Evolutionary conservation across 1,140 invertebrate genomes (phyloP).

Genomic region (Hypothenemus hampei): DNA sequence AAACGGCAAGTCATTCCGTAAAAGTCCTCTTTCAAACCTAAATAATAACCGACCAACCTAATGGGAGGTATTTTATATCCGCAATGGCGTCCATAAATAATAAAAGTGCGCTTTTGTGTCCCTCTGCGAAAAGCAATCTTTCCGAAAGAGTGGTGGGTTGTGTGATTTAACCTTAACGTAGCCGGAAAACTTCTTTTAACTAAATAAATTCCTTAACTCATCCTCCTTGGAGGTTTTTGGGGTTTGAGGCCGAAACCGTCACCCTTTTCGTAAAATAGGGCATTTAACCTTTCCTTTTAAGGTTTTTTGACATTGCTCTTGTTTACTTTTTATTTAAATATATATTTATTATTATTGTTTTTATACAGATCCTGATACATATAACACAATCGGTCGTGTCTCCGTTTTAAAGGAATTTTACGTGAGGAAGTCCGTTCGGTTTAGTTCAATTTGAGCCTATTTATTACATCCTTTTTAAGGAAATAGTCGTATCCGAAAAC

Average conservation of each 20-base stretch:
- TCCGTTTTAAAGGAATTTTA: too few species aligned
- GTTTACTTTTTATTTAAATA: too few species aligned
- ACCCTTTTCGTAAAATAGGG: too few species aligned
- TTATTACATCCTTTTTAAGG: conserved; percentile 20
- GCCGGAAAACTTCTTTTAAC: conserved; percentile 5
- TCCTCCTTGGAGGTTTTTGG: too few species aligned
- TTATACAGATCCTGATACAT: too few species aligned
- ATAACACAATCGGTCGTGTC: too few species aligned
- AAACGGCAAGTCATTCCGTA: conserved; percentile 3
- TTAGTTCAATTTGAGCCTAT: conserved; percentile 16
- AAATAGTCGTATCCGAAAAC: conserved; percentile 16
- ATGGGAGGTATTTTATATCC: conserved; percentile 6
- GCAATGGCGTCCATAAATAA: conserved; percentile 10
- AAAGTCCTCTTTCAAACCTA: conserved; percentile 9
- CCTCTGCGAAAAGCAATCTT: neutral
- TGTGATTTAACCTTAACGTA: too few species aligned
- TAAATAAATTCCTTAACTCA: conserved; percentile 15
- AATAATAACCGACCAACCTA: conserved; percentile 4
- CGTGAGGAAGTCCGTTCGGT: conserved; percentile 17
- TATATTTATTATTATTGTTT: too few species aligned
- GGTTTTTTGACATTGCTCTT: too few species aligned
- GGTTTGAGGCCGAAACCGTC: too few species aligned
- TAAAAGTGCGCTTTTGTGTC: conserved; percentile 10
- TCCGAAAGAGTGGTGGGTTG: neutral
- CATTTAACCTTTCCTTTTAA: too few species aligned